phyloP scores from a whole-genome alignment of 2,113 vertebrate genomes.

The Aegypius monachus region DNA sequence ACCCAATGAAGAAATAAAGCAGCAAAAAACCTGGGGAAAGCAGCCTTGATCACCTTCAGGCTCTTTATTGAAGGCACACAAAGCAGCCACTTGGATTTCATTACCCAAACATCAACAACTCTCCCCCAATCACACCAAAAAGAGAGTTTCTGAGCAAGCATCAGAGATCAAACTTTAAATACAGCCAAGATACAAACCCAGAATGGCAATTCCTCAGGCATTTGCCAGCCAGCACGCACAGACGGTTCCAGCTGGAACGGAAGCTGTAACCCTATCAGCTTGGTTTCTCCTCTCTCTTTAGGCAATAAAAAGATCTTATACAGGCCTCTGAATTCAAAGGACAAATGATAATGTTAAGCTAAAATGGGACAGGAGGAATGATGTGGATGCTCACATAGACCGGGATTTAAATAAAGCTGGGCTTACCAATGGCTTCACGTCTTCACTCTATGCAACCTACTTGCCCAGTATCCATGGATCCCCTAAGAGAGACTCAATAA shows the following conservation, averaged over 20 bases:
- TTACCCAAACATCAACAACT: not conserved
- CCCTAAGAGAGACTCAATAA: not conserved
- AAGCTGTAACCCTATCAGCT: not conserved
- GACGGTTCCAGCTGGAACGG: not conserved
- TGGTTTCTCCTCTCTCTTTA: not conserved
- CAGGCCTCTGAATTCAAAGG: not conserved
- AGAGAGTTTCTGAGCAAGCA: not conserved
- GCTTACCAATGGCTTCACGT: not conserved
- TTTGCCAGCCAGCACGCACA: not conserved
- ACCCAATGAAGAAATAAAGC: not conserved
- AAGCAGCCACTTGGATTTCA: not conserved
- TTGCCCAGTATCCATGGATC: rapidly evolving
- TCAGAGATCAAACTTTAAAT: not conserved
- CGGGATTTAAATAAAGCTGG: not conserved
- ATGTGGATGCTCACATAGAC: not conserved
- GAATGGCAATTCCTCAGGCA: rapidly evolving
- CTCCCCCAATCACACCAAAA: not conserved
- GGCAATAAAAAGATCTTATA: not conserved
- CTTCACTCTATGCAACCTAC: not conserved
- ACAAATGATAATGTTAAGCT: not conserved
- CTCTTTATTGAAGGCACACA: not conserved
- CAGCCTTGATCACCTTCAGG: not conserved
- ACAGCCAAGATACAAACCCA: not conserved
- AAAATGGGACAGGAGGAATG: not conserved
- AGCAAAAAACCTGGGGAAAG: not conserved